phyloP scores from a whole-genome alignment of 2,888 invertebrate species.

The Meloe dianella region DNA sequence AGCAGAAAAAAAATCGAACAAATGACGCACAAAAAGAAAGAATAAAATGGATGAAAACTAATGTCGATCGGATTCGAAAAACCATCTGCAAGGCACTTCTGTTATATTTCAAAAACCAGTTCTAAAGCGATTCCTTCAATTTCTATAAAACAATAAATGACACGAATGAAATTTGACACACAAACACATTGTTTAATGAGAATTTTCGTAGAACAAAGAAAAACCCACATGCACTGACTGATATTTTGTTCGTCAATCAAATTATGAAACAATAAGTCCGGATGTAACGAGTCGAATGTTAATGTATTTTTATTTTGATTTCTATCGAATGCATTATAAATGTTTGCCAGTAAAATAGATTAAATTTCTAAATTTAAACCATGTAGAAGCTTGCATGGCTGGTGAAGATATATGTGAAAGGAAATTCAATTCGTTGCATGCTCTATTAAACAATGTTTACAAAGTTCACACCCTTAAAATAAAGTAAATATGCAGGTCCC shows the following conservation, averaged over 20 bases:
- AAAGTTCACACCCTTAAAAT: slow-evolving; percentile 51
- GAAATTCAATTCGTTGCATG: slow-evolving; percentile 52
- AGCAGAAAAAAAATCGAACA: background rate
- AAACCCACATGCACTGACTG: background rate
- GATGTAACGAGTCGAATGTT: background rate
- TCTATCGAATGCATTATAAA: slow-evolving; percentile 16
- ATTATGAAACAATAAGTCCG: background rate
- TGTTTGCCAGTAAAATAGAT: slow-evolving; percentile 24
- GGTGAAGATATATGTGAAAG: slow-evolving; percentile 49
- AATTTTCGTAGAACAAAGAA: background rate
- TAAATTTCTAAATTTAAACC: slow-evolving; percentile 36
- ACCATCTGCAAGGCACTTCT: slow-evolving; percentile 1
- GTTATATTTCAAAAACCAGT: slow-evolving; percentile 4
- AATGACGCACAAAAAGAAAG: background rate
- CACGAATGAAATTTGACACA: background rate
- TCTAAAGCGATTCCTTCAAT: background rate
- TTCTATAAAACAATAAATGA: background rate
- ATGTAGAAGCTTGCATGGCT: slow-evolving; percentile 46
- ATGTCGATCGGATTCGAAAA: background rate
- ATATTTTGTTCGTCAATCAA: background rate
- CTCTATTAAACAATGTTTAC: slow-evolving; percentile 54
- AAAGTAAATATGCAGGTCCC: slow-evolving; percentile 40
- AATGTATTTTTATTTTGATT: slow-evolving; percentile 13
- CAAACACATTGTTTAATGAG: background rate
- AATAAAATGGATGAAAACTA: background rate